A percentile compares a stretch with the other conserved stretches of the same genome.
Evolutionary conservation across 2,113 vertebrate species (phyloP).

Genomic region (Isichthys henryi): DNA sequence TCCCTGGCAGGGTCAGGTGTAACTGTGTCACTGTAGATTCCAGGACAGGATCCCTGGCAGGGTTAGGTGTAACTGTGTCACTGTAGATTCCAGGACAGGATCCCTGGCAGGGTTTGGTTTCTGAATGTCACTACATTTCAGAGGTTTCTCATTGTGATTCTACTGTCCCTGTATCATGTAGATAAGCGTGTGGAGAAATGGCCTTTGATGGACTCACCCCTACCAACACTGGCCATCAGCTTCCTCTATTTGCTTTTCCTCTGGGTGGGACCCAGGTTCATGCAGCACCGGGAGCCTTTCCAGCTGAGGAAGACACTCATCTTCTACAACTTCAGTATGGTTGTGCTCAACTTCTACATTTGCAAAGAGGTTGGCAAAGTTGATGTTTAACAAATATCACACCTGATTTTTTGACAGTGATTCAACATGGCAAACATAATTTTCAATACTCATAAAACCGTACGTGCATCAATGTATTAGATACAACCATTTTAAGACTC

Average conservation of each 20-base stretch:
- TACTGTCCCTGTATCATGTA: constrained; percentile 38
- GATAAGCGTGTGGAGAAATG: constrained; percentile 94
- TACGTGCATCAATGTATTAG: not conserved
- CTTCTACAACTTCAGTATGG: constrained; percentile 98
- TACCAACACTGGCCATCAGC: constrained; percentile 85
- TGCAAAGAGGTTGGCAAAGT: constrained; percentile 82
- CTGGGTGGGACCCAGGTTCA: constrained; percentile 92
- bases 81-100: no score
- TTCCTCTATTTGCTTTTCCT: constrained; percentile 89
- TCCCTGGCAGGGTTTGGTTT: no score
- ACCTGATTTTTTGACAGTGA: not conserved
- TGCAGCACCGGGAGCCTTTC: constrained; percentile 87
- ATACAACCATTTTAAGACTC: not conserved
- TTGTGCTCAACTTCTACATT: constrained; percentile 97
- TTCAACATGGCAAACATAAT: not conserved
- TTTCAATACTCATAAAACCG: not conserved
- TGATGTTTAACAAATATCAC: not conserved
- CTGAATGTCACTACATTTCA: no score
- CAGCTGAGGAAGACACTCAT: constrained; percentile 85
- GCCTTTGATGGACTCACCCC: constrained; percentile 89
- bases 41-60: no score
- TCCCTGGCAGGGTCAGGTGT: not conserved
- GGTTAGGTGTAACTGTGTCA: no score
- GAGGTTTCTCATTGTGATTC: not conserved
- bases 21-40: no score